Evolutionary conservation across 2,888 invertebrate species (phyloP).

Genomic region (Dione juno): DNA sequence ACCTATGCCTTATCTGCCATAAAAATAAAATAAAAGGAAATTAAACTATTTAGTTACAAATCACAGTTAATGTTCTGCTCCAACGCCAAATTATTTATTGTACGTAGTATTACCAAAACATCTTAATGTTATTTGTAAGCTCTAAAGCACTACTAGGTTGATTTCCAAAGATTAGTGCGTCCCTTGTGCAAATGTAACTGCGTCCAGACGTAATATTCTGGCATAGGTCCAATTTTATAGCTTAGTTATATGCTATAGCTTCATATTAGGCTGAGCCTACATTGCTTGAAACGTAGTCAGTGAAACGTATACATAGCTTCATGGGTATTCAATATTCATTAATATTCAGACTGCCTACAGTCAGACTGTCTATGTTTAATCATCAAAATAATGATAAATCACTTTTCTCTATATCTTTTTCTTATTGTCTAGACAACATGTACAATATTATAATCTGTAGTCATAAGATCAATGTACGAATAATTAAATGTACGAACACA

Average conservation of each 20-base stretch:
- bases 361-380: conserved; percentile 25
- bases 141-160: conserved; percentile 47
- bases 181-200: conserved; percentile 67
- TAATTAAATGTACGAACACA: neutral
- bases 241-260: conserved; percentile 59
- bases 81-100: conserved; percentile 37
- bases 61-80: conserved; percentile 16
- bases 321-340: conserved; percentile 23
- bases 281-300: conserved; percentile 40
- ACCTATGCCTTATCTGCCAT: neutral
- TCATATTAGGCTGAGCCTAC: conserved; percentile 41
- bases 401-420: conserved; percentile 3
- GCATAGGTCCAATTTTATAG: conserved; percentile 67
- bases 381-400: conserved; percentile 23
- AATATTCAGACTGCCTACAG: conserved; percentile 27
- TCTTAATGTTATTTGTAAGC: conserved; percentile 45
- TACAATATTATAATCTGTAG: neutral
- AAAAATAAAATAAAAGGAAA: neutral
- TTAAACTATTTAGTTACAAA: conserved; percentile 23
- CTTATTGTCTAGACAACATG: conserved; percentile 18
- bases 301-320: conserved; percentile 36
- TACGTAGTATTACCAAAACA: conserved; percentile 40
- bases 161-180: conserved; percentile 58
- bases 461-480: neutral
- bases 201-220: conserved; percentile 71